Conservation (phyloP, 1,140 invertebrate species). For the Procambarus virginalis region DNA sequence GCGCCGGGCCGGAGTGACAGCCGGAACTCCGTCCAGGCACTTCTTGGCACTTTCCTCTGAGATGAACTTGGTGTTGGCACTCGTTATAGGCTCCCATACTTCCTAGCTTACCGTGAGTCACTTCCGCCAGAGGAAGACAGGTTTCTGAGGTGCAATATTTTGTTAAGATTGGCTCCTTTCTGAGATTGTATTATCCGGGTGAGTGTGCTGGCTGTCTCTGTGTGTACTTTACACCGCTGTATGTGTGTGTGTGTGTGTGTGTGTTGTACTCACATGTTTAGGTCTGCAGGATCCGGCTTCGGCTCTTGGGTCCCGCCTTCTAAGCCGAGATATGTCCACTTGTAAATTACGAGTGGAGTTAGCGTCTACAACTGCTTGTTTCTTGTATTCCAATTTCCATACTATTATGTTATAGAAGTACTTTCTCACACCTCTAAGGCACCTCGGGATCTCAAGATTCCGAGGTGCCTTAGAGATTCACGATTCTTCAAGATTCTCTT, state of each 20-base stretch:
- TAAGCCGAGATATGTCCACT: too few species aligned
- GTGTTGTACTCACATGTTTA: background rate
- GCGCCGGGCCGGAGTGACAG: conserved; percentile 8
- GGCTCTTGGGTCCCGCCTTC: too few species aligned
- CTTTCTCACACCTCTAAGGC: too few species aligned
- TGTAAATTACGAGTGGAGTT: too few species aligned
- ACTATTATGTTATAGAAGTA: too few species aligned
- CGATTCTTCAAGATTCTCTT: too few species aligned
- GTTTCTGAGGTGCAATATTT: too few species aligned
- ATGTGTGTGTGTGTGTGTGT: background rate
- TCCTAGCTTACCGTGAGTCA: background rate
- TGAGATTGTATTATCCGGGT: background rate
- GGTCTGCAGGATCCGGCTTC: too few species aligned
- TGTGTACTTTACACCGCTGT: background rate
- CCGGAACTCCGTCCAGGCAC: conserved; percentile 6
- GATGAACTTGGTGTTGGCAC: background rate
- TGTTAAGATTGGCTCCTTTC: background rate
- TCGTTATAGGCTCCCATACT: background rate
- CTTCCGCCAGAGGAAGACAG: background rate
- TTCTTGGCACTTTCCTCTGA: conserved; percentile 7
- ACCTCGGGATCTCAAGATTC: too few species aligned
- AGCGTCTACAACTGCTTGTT: too few species aligned
- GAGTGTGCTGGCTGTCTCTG: background rate
- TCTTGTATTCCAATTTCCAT: too few species aligned
- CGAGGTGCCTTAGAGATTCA: too few species aligned